A percentile compares a stretch with the other conserved stretches of the same genome.
These are phyloP conservation scores for Palythoa grandis DNA, from an alignment of 92 coral and sea anemone species.

Conservation along the genomic window DNA sequence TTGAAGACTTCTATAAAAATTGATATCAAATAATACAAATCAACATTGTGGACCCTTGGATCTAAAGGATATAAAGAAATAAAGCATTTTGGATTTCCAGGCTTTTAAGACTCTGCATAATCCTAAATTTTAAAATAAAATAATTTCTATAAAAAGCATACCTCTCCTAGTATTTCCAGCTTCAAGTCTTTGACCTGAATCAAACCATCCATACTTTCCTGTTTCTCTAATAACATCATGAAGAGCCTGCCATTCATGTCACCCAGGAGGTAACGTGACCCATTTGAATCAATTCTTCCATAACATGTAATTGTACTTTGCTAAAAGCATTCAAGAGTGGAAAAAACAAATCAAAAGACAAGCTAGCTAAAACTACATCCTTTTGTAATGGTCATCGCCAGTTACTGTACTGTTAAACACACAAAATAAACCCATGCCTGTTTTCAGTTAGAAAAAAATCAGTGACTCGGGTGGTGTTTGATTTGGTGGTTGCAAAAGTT, in stretches of 20 bases:
- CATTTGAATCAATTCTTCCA: constrained; percentile 96
- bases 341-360: neutral
- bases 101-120: neutral
- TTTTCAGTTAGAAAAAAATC: too few relatives aligned
- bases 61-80: too few relatives aligned
- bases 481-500: too few relatives aligned
- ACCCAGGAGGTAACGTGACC: constrained; percentile 92
- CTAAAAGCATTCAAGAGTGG: constrained; percentile 33
- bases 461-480: too few relatives aligned
- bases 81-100: neutral
- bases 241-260: constrained; percentile 94
- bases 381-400: too few relatives aligned
- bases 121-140: neutral
- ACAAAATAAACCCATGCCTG: too few relatives aligned
- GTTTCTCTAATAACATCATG: constrained; percentile 88
- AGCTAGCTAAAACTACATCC: neutral
- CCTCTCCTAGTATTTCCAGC: constrained; percentile 96
- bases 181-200: constrained; percentile 91
- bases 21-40: neutral
- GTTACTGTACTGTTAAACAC: too few relatives aligned
- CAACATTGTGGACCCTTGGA: neutral
- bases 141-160: constrained; percentile 6
- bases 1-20: constrained; percentile 65
- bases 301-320: constrained; percentile 95
- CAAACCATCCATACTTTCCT: constrained; percentile 87